Conservation (phyloP, 2,888 invertebrate genomes). For the Eledona agricola region DNA sequence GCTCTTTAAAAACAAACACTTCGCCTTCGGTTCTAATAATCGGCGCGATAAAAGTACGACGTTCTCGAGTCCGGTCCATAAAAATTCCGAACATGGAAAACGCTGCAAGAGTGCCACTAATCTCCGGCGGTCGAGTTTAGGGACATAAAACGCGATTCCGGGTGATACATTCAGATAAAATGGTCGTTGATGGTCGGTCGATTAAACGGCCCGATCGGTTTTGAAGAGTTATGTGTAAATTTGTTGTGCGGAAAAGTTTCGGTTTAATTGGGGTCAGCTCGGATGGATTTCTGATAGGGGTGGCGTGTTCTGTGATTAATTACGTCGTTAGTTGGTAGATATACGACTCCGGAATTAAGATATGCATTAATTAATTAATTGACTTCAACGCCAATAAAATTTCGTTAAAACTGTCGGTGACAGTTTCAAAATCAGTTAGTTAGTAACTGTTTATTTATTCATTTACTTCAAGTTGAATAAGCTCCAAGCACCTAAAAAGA, state of each 20-base stretch:
- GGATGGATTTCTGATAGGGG: no score
- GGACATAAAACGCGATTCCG: constrained; percentile 15
- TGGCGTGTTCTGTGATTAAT: constrained; percentile 12
- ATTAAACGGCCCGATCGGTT: no score
- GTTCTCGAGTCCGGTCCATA: no score
- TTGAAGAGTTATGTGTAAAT: no score
- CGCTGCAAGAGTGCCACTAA: background rate
- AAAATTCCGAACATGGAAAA: constrained; percentile 5
- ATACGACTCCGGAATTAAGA: constrained; percentile 13
- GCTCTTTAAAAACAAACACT: constrained; percentile 7
- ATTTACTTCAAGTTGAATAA: constrained; percentile 10
- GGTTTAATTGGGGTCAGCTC: no score
- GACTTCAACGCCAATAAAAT: no score
- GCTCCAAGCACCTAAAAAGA: constrained; percentile 13
- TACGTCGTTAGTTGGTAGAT: constrained; percentile 12
- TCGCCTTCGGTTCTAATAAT: no score
- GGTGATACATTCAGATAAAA: constrained; percentile 17
- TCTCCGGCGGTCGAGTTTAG: constrained; percentile 4
- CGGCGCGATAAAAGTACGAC: no score
- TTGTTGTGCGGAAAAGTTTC: no score
- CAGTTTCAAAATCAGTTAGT: no score
- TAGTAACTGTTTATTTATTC: constrained; percentile 15
- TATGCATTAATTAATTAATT: constrained; percentile 15
- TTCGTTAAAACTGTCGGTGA: no score
- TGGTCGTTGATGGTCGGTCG: constrained; percentile 5